These are phyloP conservation scores for honey bee (Apis mellifera) DNA, from an alignment of 1,140 invertebrate genomes.

Conservation along the genomic window Amel_HAv3.1 CM009938.2:2763001-2763500, in stretches of 20 bases:
- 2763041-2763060: conserved; percentile 83
- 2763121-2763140: neutral
- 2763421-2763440: conserved; percentile 87
- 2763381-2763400: conserved; percentile 68
- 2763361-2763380: conserved; percentile 53
- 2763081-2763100: conserved; percentile 77
- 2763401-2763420: conserved; percentile 87
- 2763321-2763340: no score
- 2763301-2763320: neutral
- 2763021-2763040: conserved; percentile 86
- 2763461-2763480: conserved; percentile 55
- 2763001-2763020: conserved; percentile 80
- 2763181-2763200: conserved; percentile 78
- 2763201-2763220: conserved; percentile 86
- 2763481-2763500: conserved; percentile 25
- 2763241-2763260: conserved; percentile 83
- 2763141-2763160: neutral
- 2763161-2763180: conserved; percentile 25
- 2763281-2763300: conserved; percentile 86
- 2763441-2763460: conserved; percentile 80
- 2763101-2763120: neutral
- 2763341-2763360: neutral
- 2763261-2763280: conserved; percentile 90
- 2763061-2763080: conserved; percentile 78
- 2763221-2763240: conserved; percentile 82